Evolutionary conservation across 2,113 vertebrate genomes (phyloP).

Genomic region (Oceanodroma tethys): DNA sequence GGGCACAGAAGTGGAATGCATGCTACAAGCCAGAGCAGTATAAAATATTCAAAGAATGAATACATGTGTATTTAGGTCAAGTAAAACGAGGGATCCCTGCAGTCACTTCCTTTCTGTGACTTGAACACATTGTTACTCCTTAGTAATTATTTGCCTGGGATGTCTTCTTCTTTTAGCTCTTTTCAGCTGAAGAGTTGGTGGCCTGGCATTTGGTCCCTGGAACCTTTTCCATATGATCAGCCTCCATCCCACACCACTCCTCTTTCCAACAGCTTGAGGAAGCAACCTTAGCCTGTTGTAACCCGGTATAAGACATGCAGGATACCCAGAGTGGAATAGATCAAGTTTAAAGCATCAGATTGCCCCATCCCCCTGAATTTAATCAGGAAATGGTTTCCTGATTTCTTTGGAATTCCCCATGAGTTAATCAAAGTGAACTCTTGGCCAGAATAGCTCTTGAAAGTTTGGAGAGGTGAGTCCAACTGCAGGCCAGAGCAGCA

Average conservation of each 20-base stretch:
- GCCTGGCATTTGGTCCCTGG: not conserved
- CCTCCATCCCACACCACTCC: not conserved
- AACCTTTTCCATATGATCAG: not conserved
- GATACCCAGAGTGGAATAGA: not conserved
- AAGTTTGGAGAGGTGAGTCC: not conserved
- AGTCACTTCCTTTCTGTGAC: not conserved
- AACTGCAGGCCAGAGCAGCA: not conserved
- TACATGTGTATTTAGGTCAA: not conserved
- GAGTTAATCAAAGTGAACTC: not conserved
- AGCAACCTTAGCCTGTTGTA: not conserved
- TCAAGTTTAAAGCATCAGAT: not conserved
- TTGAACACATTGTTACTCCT: not conserved
- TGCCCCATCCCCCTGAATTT: not conserved
- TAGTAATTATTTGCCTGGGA: not conserved
- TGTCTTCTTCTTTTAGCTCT: not conserved
- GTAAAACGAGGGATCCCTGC: not conserved
- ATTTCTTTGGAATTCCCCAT: not conserved
- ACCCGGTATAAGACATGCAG: not conserved
- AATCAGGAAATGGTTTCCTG: not conserved
- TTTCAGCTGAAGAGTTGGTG: not conserved
- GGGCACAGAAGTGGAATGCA: not conserved
- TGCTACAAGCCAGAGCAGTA: not conserved
- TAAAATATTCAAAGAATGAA: conserved; percentile 44
- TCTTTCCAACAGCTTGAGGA: not conserved
- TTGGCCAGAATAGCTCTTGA: not conserved